phyloP scores from a whole-genome alignment of 2,113 vertebrate genomes.

The Sapajus apella region DNA sequence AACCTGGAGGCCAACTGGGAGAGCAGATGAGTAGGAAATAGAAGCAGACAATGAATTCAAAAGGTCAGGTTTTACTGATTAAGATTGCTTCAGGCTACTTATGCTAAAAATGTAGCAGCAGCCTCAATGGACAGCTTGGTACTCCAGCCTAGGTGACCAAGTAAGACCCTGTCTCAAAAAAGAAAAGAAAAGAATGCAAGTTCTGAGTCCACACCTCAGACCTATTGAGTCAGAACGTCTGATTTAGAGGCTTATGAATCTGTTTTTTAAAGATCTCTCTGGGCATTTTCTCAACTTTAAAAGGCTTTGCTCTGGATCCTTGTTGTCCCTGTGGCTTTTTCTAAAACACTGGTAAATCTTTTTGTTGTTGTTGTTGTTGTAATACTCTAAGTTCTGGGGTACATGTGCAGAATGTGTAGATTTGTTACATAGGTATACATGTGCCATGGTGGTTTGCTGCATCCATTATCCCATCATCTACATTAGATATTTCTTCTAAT shows the following conservation, averaged over 20 bases:
- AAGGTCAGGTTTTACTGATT: constrained; percentile 45
- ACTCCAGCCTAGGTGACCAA: too few species aligned
- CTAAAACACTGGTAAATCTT: neutral
- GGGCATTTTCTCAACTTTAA: neutral
- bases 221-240: constrained; percentile 10
- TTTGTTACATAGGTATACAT: too few species aligned
- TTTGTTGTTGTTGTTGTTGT: too few species aligned
- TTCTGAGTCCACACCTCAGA: neutral
- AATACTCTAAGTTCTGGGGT: too few species aligned
- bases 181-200: neutral
- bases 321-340: neutral
- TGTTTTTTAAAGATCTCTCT: neutral
- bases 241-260: neutral
- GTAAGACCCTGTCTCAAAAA: too few species aligned
- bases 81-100: neutral
- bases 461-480: too few species aligned
- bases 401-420: too few species aligned
- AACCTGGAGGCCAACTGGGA: neutral
- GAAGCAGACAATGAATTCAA: neutral
- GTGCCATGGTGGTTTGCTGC: too few species aligned
- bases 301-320: neutral
- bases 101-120: neutral
- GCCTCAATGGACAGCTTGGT: neutral
- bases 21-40: neutral
- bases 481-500: too few species aligned